Percentiles rank a stretch among this genome's conserved stretches.
phyloP scores from a whole-genome alignment of 2,888 invertebrate genomes.

The Aphrophora alni region DNA sequence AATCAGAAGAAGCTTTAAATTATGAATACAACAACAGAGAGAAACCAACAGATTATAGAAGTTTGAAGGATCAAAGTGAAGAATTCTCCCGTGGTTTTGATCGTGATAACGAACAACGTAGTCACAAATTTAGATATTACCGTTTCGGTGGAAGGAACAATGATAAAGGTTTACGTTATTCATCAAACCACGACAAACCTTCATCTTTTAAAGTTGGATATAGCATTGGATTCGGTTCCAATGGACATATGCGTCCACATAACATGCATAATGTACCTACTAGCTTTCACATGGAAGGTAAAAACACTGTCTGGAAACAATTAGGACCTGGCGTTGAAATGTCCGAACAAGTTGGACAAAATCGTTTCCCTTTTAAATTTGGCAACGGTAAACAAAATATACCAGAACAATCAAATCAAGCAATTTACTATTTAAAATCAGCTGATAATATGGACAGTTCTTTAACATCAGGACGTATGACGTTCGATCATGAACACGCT shows the following conservation, averaged over 20 bases:
- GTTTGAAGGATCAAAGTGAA: background rate
- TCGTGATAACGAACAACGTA: background rate
- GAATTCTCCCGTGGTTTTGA: background rate
- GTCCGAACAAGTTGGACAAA: slow-evolving; percentile 38
- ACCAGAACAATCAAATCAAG: background rate
- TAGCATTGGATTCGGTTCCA: slow-evolving; percentile 53
- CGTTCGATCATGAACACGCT: slow-evolving; percentile 59
- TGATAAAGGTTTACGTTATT: background rate
- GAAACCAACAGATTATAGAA: background rate
- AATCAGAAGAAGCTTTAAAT: slow-evolving; percentile 4
- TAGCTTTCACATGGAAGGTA: slow-evolving; percentile 44
- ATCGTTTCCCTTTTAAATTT: background rate
- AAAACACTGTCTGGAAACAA: slow-evolving; percentile 52
- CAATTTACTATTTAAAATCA: background rate
- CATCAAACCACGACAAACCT: slow-evolving; percentile 12
- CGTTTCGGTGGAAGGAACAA: background rate
- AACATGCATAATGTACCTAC: background rate
- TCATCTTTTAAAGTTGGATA: slow-evolving; percentile 55
- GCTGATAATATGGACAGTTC: slow-evolving; percentile 35
- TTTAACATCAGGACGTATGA: slow-evolving; percentile 48
- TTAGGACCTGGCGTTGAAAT: slow-evolving; percentile 55
- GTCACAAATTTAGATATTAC: background rate
- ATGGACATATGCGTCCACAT: slow-evolving; percentile 4
- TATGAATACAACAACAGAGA: background rate
- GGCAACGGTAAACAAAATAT: background rate